Evolutionary conservation across 2,888 invertebrate species (phyloP).

Genomic region (Orchesellides sinensis): DNA sequence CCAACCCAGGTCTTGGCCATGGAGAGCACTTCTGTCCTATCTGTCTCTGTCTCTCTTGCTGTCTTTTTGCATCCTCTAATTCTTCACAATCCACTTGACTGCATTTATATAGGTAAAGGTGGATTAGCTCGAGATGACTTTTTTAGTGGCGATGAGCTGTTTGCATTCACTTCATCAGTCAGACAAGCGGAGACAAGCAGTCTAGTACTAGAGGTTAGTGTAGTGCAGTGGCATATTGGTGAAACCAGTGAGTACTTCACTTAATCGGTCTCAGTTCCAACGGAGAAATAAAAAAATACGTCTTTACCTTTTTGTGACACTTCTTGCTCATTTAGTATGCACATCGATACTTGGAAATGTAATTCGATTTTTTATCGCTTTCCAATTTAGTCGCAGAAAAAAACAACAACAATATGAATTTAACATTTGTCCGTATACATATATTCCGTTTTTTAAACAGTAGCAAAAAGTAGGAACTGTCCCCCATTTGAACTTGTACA

Average conservation of each 20-base stretch:
- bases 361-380: constrained; percentile 34
- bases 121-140: constrained; percentile 60
- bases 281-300: too few species aligned
- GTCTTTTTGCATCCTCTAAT: constrained; percentile 54
- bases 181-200: constrained; percentile 67
- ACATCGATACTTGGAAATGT: constrained; percentile 24
- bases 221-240: constrained; percentile 39
- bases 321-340: constrained; percentile 14
- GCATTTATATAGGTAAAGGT: constrained; percentile 67
- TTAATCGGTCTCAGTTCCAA: neutral
- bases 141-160: constrained; percentile 59
- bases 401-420: constrained; percentile 13
- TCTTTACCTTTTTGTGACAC: constrained; percentile 7
- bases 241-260: constrained; percentile 9
- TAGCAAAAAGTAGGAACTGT: constrained; percentile 15
- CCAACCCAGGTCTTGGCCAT: constrained; percentile 67
- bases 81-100: constrained; percentile 60
- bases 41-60: constrained; percentile 29
- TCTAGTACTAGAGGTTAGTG: constrained; percentile 56
- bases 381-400: constrained; percentile 4
- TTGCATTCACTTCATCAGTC: constrained; percentile 62
- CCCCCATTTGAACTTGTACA: neutral
- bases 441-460: neutral
- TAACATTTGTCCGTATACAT: too few species aligned
- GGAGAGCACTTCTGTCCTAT: constrained; percentile 60